Evolutionary conservation across 2,888 invertebrate species (phyloP), one percentile per base, ranked within the genome.

Genomic region (Diplolepis rosae): DNA sequence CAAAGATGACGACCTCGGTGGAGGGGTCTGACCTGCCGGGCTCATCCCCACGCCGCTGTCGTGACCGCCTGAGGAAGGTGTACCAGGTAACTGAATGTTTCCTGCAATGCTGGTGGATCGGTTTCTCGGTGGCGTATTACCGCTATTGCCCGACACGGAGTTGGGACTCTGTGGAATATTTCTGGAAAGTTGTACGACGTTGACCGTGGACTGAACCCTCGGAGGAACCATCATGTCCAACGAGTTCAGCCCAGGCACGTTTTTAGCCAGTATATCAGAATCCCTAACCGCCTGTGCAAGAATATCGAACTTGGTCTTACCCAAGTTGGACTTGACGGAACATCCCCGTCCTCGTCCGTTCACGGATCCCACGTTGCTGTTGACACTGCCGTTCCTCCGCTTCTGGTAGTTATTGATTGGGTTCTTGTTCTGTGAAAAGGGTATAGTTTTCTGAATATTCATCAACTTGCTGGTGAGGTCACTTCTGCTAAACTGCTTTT

Each of bases 151-250:
- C n/a, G 84, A 83, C 15, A 81, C 84, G 2, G 85, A 83, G 66
- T 83, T 87, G 6, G 89, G 87, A 67, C 87, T 88, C 68, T 88
- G 88, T 11, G 87, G 84, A 71, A 88, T 84, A 77, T 85, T 88
- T 56, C 88, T 83, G 0, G 90, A 88, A 6, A 93, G 90, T 83
- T 93, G 93, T 0, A 93, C 92, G 1, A 93, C 91, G 83, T 92
- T 91, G 0, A 92, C 91, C 6, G 91, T 88, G 6, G 82, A 89
- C 85, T 80, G 89, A 72, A 89, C 84, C 13, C 88, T 82, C 9
- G 88, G 86, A 1, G 93, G 93, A 45, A 90, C 89, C 73, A 94
- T 90, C 89, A 92, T 92, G 73, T 92, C 92, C 54, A 91, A 87
- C 56, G 91, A 90, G 73, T 91, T 90, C 75, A 93, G 85, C 11